Evolutionary conservation across 2,797 vertebrate genomes (phyloP).

Genomic region (Leptodactylus fallax): DNA sequence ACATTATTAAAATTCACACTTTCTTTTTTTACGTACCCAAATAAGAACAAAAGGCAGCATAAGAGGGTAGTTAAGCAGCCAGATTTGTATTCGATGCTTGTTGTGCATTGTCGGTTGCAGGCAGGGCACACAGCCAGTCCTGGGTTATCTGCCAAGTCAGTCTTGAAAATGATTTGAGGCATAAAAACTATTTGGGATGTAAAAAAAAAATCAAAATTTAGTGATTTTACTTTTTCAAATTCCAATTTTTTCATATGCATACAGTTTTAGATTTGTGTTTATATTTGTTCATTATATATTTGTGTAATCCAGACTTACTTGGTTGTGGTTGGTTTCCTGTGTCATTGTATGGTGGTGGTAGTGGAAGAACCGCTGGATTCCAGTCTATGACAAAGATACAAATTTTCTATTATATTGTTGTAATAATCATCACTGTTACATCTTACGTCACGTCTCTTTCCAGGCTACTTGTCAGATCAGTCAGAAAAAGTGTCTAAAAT

Average conservation of each 20-base stretch:
- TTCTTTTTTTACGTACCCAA: slow-evolving; percentile 29
- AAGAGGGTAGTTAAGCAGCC: slow-evolving; percentile 33
- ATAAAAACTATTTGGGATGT: not conserved
- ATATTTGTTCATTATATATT: not conserved
- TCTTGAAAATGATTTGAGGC: slow-evolving; percentile 15
- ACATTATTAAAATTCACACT: not conserved
- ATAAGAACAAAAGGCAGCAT: slow-evolving; percentile 38
- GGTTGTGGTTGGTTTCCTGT: not conserved
- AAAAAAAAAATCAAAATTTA: slow-evolving; percentile 2
- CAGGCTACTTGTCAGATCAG: too few relatives aligned
- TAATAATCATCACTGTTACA: too few relatives aligned
- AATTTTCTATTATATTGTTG: not conserved
- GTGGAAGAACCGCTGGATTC: not conserved
- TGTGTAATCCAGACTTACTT: not conserved
- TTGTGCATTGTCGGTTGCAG: slow-evolving; percentile 35
- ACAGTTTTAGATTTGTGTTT: not conserved
- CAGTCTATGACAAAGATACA: slow-evolving; percentile 4
- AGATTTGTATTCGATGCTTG: slow-evolving; percentile 27
- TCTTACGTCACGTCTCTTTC: too few relatives aligned
- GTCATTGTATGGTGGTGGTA: slow-evolving; percentile 28
- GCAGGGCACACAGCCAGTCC: slow-evolving; percentile 31
- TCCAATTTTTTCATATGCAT: not conserved
- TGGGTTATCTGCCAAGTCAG: slow-evolving; percentile 8
- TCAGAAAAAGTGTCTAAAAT: too few relatives aligned
- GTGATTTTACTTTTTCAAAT: not conserved